Conservation (phyloP, 2,888 invertebrate species). For the Thera obeliscata region DNA sequence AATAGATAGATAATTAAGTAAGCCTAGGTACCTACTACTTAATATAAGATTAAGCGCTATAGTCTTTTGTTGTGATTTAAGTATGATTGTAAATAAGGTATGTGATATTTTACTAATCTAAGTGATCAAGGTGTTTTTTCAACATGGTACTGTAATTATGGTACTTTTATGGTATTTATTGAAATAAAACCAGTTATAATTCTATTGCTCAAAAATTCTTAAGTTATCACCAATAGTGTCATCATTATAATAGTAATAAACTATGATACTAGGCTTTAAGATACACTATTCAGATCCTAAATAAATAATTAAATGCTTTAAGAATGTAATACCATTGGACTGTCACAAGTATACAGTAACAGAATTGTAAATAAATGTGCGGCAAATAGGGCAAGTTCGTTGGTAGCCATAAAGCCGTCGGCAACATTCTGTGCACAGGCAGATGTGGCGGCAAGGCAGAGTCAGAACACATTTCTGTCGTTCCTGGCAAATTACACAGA, state of each 20-base stretch:
- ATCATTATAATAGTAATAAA: slow-evolving; percentile 11
- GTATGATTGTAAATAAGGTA: neutral
- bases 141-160: neutral
- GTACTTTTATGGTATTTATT: neutral
- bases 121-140: neutral
- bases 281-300: neutral
- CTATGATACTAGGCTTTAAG: neutral
- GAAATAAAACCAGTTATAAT: slow-evolving; percentile 25
- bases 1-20: neutral
- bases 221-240: slow-evolving; percentile 4
- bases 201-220: slow-evolving; percentile 12
- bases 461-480: slow-evolving; percentile 82
- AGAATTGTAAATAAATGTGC: slow-evolving; percentile 82
- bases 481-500: slow-evolving; percentile 84
- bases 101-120: neutral
- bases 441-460: slow-evolving; percentile 83
- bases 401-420: slow-evolving; percentile 76
- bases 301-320: slow-evolving; percentile 1
- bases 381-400: slow-evolving; percentile 82
- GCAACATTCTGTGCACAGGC: slow-evolving; percentile 81
- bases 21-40: neutral
- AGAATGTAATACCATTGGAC: slow-evolving; percentile 27
- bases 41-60: neutral
- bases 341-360: slow-evolving; percentile 82
- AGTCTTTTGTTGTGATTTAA: neutral